Evolutionary conservation across 2,113 vertebrate species (phyloP).

Genomic region (Ceuthmochares aereus): DNA sequence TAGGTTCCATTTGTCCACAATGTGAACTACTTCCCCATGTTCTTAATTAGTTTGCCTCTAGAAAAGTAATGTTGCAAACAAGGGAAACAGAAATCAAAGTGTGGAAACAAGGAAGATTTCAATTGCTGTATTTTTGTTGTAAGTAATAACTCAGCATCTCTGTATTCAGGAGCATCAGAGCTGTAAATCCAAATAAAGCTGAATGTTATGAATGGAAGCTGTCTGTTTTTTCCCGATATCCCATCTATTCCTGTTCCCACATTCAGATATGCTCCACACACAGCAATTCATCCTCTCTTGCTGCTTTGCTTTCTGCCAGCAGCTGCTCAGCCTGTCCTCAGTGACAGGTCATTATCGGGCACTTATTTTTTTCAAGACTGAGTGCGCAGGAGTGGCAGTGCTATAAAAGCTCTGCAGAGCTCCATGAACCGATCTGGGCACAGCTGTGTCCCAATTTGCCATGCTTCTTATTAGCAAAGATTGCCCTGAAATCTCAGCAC

Average conservation of each 20-base stretch:
- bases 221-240: neutral
- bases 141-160: conserved; percentile 32
- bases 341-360: conserved; percentile 61
- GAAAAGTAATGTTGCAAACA: conserved; percentile 34
- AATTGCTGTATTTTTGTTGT: neutral
- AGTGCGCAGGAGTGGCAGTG: neutral
- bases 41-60: conserved; percentile 3
- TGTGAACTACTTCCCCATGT: neutral
- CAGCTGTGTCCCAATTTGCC: neutral
- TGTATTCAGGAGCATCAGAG: neutral
- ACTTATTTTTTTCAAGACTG: conserved; percentile 18
- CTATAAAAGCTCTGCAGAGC: neutral
- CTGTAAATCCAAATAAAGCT: conserved; percentile 48
- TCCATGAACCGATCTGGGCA: neutral
- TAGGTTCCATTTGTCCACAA: neutral
- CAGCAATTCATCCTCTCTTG: conserved; percentile 49
- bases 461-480: conserved; percentile 10
- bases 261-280: conserved; percentile 23
- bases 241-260: conserved; percentile 66
- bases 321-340: conserved; percentile 35
- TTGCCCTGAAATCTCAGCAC: neutral
- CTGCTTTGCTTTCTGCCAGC: conserved; percentile 9
- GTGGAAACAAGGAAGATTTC: conserved; percentile 20
- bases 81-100: neutral
- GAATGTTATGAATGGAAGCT: conserved; percentile 59